These are phyloP conservation scores for Chitala chitala DNA, from an alignment of 2,113 vertebrate species.

Conservation along the genomic window DNA sequence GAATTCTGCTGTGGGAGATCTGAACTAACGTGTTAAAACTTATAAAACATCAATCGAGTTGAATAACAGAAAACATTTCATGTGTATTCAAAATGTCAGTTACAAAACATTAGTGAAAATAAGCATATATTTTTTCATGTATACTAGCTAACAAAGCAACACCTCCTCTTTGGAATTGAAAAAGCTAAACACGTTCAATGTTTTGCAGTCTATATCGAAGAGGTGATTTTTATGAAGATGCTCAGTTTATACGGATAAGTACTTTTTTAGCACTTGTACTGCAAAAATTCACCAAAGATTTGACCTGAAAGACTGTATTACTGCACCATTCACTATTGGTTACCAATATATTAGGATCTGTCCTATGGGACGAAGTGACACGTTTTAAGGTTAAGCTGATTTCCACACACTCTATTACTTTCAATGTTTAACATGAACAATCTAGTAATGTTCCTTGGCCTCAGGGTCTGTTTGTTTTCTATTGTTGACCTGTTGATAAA, in stretches of 20 bases:
- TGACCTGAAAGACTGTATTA: constrained; percentile 62
- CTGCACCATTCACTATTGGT: constrained; percentile 71
- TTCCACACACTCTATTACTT: constrained; percentile 59
- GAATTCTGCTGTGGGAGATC: constrained; percentile 55
- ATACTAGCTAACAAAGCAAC: constrained; percentile 1
- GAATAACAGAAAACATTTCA: constrained; percentile 29
- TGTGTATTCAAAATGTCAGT: constrained; percentile 9
- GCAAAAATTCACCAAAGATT: constrained; percentile 39
- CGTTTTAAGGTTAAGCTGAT: constrained; percentile 57
- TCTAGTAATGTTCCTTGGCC: constrained; percentile 57
- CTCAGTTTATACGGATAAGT: not conserved
- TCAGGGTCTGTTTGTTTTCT: constrained; percentile 44
- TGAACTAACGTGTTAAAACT: constrained; percentile 46
- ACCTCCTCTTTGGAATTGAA: constrained; percentile 16
- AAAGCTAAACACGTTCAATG: constrained; percentile 12
- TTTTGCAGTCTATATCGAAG: constrained; percentile 11
- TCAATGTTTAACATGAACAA: constrained; percentile 62
- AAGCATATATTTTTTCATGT: constrained; percentile 1
- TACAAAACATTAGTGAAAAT: constrained; percentile 14
- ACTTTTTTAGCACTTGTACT: constrained; percentile 30
- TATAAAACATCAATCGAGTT: constrained; percentile 33
- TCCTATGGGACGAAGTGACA: constrained; percentile 63
- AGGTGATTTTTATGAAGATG: not conserved
- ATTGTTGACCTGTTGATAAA: constrained; percentile 34
- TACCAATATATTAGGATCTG: constrained; percentile 75